phyloP scores from a whole-genome alignment of 2,797 vertebrate species.

The Pipistrellus nathusii region DNA sequence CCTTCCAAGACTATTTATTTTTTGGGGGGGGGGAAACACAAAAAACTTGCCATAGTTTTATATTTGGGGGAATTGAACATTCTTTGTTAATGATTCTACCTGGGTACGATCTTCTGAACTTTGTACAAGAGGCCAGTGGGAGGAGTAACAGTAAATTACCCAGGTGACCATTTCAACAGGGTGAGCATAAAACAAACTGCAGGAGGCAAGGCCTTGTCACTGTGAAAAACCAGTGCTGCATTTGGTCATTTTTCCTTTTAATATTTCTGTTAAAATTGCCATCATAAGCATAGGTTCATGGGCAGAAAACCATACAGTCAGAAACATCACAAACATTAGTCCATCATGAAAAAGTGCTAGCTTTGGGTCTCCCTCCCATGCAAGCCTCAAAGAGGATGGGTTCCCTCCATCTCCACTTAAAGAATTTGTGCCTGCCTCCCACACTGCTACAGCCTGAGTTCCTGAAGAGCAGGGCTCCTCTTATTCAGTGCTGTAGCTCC shows the following conservation, averaged over 20 bases:
- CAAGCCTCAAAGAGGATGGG: not conserved
- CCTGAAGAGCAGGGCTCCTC: not conserved
- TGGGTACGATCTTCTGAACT: not conserved
- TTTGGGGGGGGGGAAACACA: not conserved
- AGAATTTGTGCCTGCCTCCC: not conserved
- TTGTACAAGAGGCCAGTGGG: accelerated
- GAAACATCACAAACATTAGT: not conserved
- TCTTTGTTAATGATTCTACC: not conserved
- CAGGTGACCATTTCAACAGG: not conserved
- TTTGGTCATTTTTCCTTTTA: not conserved
- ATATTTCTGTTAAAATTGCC: not conserved
- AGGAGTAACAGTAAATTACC: not conserved
- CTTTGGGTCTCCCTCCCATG: not conserved
- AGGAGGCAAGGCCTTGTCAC: not conserved
- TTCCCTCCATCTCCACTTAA: not conserved
- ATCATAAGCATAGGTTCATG: not conserved
- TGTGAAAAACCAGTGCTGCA: not conserved
- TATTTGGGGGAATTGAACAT: not conserved
- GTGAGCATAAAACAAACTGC: not conserved
- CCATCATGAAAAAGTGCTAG: not conserved
- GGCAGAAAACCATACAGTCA: too few relatives aligned
- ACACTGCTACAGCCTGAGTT: not conserved
- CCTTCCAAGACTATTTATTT: not conserved
- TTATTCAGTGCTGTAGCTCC: not conserved
- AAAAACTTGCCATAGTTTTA: not conserved